phyloP scores from a whole-genome alignment of 2,797 vertebrate genomes.

The Coendou prehensilis region DNA sequence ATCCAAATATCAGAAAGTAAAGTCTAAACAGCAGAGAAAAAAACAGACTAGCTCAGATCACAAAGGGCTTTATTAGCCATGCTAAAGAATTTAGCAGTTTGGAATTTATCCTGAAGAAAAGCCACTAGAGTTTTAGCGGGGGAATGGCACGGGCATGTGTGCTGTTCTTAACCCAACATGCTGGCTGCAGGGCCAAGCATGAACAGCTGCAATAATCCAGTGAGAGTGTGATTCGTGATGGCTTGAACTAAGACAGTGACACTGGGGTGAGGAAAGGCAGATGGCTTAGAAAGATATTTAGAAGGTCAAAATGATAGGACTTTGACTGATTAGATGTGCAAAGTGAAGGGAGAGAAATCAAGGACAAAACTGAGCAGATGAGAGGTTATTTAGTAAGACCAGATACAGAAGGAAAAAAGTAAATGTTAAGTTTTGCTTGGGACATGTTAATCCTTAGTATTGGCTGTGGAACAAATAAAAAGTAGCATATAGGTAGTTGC shows the following conservation, averaged over 20 bases:
- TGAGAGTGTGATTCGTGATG: not conserved
- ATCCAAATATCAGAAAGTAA: not conserved
- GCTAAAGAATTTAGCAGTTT: conserved; percentile 36
- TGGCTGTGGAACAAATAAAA: not conserved
- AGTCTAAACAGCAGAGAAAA: not conserved
- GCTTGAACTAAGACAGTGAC: not conserved
- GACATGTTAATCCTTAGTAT: conserved; percentile 9
- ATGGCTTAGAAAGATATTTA: conserved; percentile 1
- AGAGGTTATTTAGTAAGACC: not conserved
- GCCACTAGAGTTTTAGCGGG: not conserved
- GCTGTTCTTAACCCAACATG: conserved; percentile 4
- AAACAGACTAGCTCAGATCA: not conserved
- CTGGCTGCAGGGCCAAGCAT: not conserved
- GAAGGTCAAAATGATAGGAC: conserved; percentile 5
- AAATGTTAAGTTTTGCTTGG: conserved; percentile 16
- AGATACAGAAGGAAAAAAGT: not conserved
- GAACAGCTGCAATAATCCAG: conserved; percentile 44
- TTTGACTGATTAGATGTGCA: not conserved
- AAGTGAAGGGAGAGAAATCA: not conserved
- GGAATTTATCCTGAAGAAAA: conserved; percentile 46
- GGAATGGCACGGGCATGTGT: not conserved
- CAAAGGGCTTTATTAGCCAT: not conserved
- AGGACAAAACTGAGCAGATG: conserved; percentile 34
- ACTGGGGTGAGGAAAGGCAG: not conserved
- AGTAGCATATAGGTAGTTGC: not conserved